Evolutionary conservation across 2,888 invertebrate species (phyloP).

Genomic region (Euspilapteryx auroguttella): DNA sequence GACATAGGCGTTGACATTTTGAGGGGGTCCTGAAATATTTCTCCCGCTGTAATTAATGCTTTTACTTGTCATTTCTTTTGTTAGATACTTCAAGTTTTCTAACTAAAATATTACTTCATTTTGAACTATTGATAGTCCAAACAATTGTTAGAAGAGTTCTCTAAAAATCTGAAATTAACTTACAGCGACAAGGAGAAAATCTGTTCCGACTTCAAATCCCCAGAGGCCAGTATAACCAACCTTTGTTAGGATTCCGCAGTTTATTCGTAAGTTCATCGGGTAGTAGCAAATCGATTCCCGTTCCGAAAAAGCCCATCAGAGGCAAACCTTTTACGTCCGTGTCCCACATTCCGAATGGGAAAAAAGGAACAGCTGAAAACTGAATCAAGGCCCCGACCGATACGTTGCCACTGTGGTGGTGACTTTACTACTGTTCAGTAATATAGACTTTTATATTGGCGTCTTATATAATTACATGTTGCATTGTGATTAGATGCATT

Average conservation of each 20-base stretch:
- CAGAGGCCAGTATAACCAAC: no score
- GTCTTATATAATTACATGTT: no score
- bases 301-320: constrained; percentile 5
- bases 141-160: constrained; percentile 1
- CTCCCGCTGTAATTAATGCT: constrained; percentile 11
- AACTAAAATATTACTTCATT: no score
- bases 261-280: constrained; percentile 1
- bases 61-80: constrained; percentile 2
- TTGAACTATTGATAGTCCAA: no score
- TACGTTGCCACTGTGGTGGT: no score
- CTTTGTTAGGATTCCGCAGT: no score
- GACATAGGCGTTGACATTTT: constrained; percentile 14
- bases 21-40: constrained; percentile 12
- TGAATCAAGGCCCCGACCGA: constrained; percentile 3
- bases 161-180: no score
- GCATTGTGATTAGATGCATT: no score
- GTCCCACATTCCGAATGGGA: constrained; percentile 6
- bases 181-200: no score
- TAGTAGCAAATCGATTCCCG: constrained; percentile 3
- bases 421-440: no score
- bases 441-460: no score
- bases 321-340: constrained; percentile 6
- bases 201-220: no score
- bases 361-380: constrained; percentile 5
- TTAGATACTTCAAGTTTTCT: neutral